Evolutionary conservation across 2,888 invertebrate genomes (phyloP).

Genomic region (Caenorhabditis drosophilae): DNA sequence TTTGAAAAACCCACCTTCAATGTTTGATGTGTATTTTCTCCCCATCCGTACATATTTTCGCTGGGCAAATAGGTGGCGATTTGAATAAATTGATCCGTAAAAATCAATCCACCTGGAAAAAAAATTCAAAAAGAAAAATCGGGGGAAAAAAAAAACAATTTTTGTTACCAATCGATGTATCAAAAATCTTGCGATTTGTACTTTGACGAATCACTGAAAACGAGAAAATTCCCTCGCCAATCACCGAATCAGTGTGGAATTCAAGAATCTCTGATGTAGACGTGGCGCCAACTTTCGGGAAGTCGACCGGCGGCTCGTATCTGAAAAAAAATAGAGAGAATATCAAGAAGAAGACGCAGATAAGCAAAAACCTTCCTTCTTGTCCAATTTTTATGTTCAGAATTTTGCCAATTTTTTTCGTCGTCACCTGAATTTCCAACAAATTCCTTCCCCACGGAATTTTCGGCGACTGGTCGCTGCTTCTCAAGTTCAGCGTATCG

Average conservation of each 20-base stretch:
- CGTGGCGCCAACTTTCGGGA: conserved; percentile 33
- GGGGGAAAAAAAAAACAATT: conserved; percentile 4
- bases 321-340: conserved; percentile 22
- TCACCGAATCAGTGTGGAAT: conserved; percentile 27
- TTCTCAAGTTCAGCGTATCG: conserved; percentile 26
- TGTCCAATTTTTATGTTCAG: conserved; percentile 50
- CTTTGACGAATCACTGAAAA: conserved; percentile 50
- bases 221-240: conserved; percentile 55
- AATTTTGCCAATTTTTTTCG: conserved; percentile 41
- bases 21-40: conserved; percentile 64
- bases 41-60: conserved; percentile 66
- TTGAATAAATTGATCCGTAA: conserved; percentile 65
- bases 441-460: conserved; percentile 58
- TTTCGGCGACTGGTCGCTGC: conserved; percentile 42
- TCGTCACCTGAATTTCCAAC: conserved; percentile 34
- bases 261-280: conserved; percentile 33
- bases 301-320: conserved; percentile 55
- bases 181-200: conserved; percentile 51
- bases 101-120: conserved; percentile 59
- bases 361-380: conserved; percentile 15
- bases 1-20: conserved; percentile 45
- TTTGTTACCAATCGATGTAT: conserved; percentile 59
- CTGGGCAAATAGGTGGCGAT: conserved; percentile 63
- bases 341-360: not conserved
- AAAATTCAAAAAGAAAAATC: not conserved